A percentile compares a stretch with the other conserved stretches of the same genome.
These are phyloP conservation scores for Pollenia labialis DNA, from an alignment of 2,888 invertebrate genomes.

Conservation along the genomic window DNA sequence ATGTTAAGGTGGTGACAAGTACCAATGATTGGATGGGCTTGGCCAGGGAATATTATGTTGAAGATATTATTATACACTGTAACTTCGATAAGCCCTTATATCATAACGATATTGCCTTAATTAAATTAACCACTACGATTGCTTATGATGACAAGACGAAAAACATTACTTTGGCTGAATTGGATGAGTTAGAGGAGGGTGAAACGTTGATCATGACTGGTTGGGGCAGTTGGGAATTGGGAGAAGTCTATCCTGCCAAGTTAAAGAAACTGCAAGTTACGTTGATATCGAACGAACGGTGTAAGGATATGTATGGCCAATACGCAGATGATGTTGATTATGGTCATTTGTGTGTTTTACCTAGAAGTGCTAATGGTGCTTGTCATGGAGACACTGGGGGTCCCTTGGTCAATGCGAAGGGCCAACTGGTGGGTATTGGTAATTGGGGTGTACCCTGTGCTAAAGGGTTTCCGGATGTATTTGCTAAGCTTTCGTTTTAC, in stretches of 20 bases:
- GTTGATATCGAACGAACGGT: constrained; percentile 85
- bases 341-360: constrained; percentile 86
- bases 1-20: constrained; percentile 80
- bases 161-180: constrained; percentile 86
- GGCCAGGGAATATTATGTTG: constrained; percentile 78
- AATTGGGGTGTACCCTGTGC: constrained; percentile 83
- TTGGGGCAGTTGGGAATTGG: constrained; percentile 86
- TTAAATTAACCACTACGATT: constrained; percentile 86
- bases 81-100: constrained; percentile 81
- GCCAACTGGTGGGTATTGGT: constrained; percentile 80
- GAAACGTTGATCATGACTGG: constrained; percentile 86
- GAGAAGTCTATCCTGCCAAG: constrained; percentile 84
- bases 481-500: constrained; percentile 79
- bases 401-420: constrained; percentile 79
- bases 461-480: constrained; percentile 82
- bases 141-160: constrained; percentile 85
- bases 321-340: constrained; percentile 84
- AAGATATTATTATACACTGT: constrained; percentile 78
- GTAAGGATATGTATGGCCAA: constrained; percentile 81
- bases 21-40: constrained; percentile 79
- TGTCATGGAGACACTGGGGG: constrained; percentile 82
- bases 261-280: constrained; percentile 85
- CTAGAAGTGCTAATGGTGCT: constrained; percentile 84
- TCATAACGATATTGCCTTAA: constrained; percentile 88
- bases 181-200: constrained; percentile 84